Base-by-base conservation (phyloP, 2,888 invertebrate genomes). In the Halictus quadricinctus region DNA sequence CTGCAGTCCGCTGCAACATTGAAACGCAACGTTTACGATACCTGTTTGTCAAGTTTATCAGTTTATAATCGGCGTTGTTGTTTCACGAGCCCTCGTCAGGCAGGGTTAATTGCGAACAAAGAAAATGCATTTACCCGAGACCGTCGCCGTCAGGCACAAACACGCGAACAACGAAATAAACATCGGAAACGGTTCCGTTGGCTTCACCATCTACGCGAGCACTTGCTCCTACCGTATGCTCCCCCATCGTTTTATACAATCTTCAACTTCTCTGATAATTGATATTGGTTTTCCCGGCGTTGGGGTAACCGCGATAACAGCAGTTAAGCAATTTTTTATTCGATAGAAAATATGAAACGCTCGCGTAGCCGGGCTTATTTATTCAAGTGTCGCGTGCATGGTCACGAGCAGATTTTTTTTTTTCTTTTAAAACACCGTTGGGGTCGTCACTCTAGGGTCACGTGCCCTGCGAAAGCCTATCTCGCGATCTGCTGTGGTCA, bases 1-100 rank as follows among this genome's bases (percentile, higher is more conserved):
- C 93, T 91, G 89, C 96, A 96, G 10, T 12, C 4, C 48, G 21
- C 66, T 66, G 15, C 15, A 29, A 48, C 74, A 83, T 74, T 41
- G 46, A 75, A 73, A 79, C 79, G 43, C 18, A 72, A 79, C n/a
- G 41, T 13, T 58, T 10, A n/a, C 41, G 18, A 36, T 36, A 36
- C 36, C 36, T 36, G 36, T 36, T 3, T 36, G 36, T 36, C 36
- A 36, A 36, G 36, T 36, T 36, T 3, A 36, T 36, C 36, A 36
- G 36, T 21, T 21, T 50, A 21, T 21, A 54, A 15, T 54, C 21
- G 8, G 8, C 21, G 2, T 21, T 6, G 21, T 54, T 21, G 21
- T 54, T 54, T 7, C 50, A 0, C 2, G 7, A 21, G 21, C 21
- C 21, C 7, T 54, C 54, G 54, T 21, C 8, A 54, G 8, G 54